A percentile compares a stretch with the other conserved stretches of the same genome.
Evolutionary conservation across 2,113 vertebrate species (phyloP).

Genomic region (rabbit (Oryctolagus cuniculus)): DNA sequence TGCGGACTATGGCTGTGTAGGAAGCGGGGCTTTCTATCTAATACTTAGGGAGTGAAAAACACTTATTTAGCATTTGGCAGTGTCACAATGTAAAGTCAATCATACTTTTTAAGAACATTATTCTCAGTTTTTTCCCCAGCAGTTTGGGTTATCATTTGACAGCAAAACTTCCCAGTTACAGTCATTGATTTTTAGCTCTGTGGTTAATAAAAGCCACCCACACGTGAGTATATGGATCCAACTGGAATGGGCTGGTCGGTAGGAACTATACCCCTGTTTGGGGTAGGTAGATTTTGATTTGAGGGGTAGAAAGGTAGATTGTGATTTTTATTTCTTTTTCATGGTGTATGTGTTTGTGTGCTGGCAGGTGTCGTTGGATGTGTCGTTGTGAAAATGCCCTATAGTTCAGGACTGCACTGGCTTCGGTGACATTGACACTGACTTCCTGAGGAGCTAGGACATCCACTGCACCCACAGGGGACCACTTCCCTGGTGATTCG

Average conservation of each 20-base stretch:
- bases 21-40: not conserved
- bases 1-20: not conserved
- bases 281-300: not conserved
- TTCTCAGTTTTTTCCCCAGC: not conserved
- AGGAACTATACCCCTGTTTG: not conserved
- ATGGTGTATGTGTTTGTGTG: not conserved
- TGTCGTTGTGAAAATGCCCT: not conserved
- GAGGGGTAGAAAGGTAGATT: no score
- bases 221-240: not conserved
- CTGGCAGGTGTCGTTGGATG: not conserved
- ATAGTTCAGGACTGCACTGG: not conserved
- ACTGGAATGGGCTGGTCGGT: accelerated
- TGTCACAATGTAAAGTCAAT: not conserved
- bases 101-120: not conserved
- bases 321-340: no score
- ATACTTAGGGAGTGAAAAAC: not conserved
- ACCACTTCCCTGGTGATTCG: accelerated
- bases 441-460: accelerated
- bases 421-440: no score
- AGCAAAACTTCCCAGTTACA: not conserved
- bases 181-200: not conserved
- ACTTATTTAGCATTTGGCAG: not conserved
- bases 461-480: not conserved
- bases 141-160: not conserved
- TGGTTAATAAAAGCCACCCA: not conserved